These are phyloP conservation scores for Halichoeres trimaculatus DNA, from an alignment of 2,113 vertebrate genomes.

Conservation along the genomic window DNA sequence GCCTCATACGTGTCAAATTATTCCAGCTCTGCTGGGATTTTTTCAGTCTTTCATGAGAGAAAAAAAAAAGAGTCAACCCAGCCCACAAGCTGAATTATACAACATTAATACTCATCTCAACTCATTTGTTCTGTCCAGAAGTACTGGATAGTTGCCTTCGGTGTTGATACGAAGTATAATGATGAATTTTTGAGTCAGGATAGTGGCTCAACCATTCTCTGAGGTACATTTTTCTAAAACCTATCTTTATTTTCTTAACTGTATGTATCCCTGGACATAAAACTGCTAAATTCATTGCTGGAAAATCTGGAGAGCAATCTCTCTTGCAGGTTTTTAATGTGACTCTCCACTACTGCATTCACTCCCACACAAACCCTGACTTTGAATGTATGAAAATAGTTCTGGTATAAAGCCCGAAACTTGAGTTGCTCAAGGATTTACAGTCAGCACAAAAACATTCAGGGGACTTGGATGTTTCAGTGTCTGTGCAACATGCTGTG, in stretches of 20 bases:
- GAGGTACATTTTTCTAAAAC: neutral
- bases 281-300: neutral
- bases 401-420: conserved; percentile 22
- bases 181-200: neutral
- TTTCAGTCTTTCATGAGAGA: neutral
- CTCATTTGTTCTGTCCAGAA: neutral
- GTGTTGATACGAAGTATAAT: fast-evolving
- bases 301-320: neutral
- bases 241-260: neutral
- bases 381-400: conserved; percentile 15
- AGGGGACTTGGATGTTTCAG: conserved; percentile 26
- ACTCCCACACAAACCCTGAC: conserved; percentile 33
- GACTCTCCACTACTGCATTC: conserved; percentile 15
- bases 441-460: conserved; percentile 37
- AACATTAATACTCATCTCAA: neutral
- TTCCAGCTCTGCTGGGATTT: neutral
- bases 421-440: conserved; percentile 28
- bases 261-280: conserved; percentile 7
- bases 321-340: conserved; percentile 21
- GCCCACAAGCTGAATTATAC: neutral
- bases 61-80: neutral
- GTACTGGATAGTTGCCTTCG: neutral
- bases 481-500: conserved; percentile 21
- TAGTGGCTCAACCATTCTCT: neutral
- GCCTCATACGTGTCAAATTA: neutral